Base-by-base conservation (phyloP, 2,113 vertebrate genomes). In the Aspiorhynchus laticeps region DNA sequence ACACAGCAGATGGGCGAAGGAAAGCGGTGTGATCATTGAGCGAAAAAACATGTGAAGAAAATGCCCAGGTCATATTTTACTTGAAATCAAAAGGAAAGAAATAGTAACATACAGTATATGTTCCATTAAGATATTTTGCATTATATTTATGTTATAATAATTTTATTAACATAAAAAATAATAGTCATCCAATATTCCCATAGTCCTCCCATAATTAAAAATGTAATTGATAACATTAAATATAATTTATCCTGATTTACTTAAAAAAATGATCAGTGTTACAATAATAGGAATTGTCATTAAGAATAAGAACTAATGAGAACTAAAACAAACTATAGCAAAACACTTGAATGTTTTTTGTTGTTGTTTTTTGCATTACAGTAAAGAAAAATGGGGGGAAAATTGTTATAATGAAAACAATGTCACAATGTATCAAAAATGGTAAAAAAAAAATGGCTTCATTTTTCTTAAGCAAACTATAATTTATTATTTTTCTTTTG, bases 21-120 rank as follows among this genome's bases (percentile, higher is more conserved):
- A 71, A 84, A 73, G 46, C 15, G 67, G 17, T 28, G 19, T n/a
- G 65, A 73, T 71, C 46, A n/a, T 56, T 56, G 82, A 71, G 67
- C 6, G 63, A 21, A 73, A 26, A 80, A 80, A n/a, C 21, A 10
- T 41, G 21, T 17, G 11, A 80, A 80, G 78, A 61, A 38, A 17
- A 26, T 28, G 15, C 19, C 1, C n/a, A 28, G 41, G 63, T 71
- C 26, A 71, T 71, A 21, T 51, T 83, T 69, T 31, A 36, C 7
- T 7, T 26, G 6, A 67, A 59, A 81, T 63, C 31, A 43, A 38
- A 38, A 41, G 12, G 19, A 28, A 26, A 15, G 21, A 59, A 38
- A 14, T 1, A 33, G 9, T 12, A 31, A 21, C 8, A 19, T 33
- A 33, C 2, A 33, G 2, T 33, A 10, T 43, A 33, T 69, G 28